A percentile compares a stretch with the other conserved stretches of the same genome.
These are phyloP conservation scores for Pteronura brasiliensis DNA, from an alignment of 2,113 vertebrate genomes.

Conservation along the genomic window DNA sequence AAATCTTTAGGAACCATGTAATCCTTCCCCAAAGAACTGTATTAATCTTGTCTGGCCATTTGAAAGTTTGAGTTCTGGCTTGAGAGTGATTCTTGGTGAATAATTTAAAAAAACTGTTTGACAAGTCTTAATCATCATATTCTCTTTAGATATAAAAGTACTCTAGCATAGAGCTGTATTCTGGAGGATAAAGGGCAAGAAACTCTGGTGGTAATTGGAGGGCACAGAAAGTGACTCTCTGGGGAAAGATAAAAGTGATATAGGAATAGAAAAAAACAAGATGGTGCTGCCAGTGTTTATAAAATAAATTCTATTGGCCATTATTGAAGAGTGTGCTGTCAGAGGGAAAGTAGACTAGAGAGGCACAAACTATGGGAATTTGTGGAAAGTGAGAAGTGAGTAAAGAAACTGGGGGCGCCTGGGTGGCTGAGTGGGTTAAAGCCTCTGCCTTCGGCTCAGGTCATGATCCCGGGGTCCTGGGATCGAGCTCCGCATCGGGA, in stretches of 20 bases:
- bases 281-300: not conserved
- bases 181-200: not conserved
- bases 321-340: not conserved
- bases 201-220: not conserved
- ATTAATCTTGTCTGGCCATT: not conserved
- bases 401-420: not conserved
- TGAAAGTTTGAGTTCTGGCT: not conserved
- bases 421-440: no score
- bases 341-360: not conserved
- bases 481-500: no score
- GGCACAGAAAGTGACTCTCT: not conserved
- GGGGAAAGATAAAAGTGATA: not conserved
- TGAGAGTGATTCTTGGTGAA: slow-evolving; percentile 30
- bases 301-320: not conserved
- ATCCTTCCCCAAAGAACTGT: not conserved
- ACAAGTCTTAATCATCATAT: not conserved
- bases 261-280: not conserved
- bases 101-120: slow-evolving; percentile 43
- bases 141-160: slow-evolving; percentile 7
- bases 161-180: not conserved
- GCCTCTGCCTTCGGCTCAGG: no score
- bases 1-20: not conserved
- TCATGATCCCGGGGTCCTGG: no score
- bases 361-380: not conserved
- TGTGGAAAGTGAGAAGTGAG: not conserved